These are phyloP conservation scores for Andrena bucephala DNA, from an alignment of 2,888 invertebrate genomes.

Conservation along the genomic window DNA sequence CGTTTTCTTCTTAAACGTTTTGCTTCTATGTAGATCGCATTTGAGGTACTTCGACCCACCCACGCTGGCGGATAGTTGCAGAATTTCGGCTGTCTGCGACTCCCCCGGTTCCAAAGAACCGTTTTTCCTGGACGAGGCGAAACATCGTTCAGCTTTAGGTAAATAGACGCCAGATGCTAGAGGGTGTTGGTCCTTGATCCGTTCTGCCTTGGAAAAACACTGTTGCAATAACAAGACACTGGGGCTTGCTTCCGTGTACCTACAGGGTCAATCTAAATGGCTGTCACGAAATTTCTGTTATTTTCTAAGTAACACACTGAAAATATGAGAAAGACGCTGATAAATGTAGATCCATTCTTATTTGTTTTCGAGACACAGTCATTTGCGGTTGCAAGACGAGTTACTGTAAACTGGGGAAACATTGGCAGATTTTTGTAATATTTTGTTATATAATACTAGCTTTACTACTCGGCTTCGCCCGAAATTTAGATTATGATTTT, in stretches of 20 bases:
- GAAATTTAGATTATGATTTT: too few species aligned
- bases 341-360: too few species aligned
- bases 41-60: conserved; percentile 61
- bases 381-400: too few species aligned
- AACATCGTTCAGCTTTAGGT: conserved; percentile 64
- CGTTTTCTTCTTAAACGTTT: neutral
- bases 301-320: too few species aligned
- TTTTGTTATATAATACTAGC: too few species aligned
- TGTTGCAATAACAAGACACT: neutral
- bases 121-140: conserved; percentile 65
- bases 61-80: conserved; percentile 51
- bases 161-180: conserved; percentile 39
- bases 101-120: conserved; percentile 53
- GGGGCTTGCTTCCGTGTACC: neutral
- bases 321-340: too few species aligned
- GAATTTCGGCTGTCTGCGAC: conserved; percentile 36
- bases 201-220: conserved; percentile 12
- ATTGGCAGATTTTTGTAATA: too few species aligned
- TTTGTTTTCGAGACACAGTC: too few species aligned
- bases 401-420: too few species aligned
- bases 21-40: conserved; percentile 39
- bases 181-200: neutral
- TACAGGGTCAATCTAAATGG: too few species aligned
- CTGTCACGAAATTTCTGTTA: too few species aligned
- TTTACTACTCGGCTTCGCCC: too few species aligned